Conservation (phyloP, 2,888 invertebrate species). For the Charanyca ferruginea region DNA sequence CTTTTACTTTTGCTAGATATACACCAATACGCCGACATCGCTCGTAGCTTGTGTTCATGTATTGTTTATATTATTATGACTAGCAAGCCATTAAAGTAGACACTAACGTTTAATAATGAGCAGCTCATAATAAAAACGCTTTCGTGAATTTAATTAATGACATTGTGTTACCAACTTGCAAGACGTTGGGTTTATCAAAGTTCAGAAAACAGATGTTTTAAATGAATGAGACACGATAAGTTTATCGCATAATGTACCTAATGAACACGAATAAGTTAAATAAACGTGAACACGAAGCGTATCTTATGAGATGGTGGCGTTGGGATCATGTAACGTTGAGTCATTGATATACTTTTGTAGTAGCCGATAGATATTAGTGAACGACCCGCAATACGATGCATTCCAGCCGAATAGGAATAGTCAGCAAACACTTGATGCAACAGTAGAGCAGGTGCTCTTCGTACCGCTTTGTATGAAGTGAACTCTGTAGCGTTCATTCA, state of each 20-base stretch:
- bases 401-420: no score
- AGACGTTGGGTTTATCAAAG: conserved; percentile 17
- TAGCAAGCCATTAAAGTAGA: no score
- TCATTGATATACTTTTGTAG: conserved; percentile 38
- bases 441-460: no score
- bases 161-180: conserved; percentile 9
- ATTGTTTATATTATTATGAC: no score
- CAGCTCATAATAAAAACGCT: background rate
- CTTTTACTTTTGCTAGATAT: no score
- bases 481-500: no score
- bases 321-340: conserved; percentile 9
- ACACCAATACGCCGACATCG: no score
- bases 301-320: background rate
- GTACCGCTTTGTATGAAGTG: no score
- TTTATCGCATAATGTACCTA: conserved; percentile 1
- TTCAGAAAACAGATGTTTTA: background rate
- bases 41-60: no score
- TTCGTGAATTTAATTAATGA: conserved; percentile 38
- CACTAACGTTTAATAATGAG: no score
- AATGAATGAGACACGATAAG: background rate
- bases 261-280: conserved; percentile 7
- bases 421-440: no score
- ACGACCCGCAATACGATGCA: background rate
- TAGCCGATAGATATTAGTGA: conserved; percentile 18
- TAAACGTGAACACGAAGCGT: background rate